These are phyloP conservation scores for Lydus trimaculatus DNA, from an alignment of 2,888 invertebrate species.

Conservation along the genomic window DNA sequence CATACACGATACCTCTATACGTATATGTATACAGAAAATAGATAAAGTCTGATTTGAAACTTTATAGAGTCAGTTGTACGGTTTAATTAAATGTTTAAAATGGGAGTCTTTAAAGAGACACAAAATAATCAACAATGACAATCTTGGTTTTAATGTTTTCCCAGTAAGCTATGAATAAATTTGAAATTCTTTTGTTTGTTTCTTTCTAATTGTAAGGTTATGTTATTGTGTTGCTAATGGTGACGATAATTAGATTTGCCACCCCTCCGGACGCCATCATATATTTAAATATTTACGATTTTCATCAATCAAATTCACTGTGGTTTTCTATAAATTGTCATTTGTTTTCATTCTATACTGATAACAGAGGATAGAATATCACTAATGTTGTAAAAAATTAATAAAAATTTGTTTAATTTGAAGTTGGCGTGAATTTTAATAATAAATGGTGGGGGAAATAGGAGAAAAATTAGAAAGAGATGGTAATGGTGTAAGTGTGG, in stretches of 20 bases:
- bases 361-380: no score
- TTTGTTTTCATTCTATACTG: no score
- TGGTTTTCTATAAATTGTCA: no score
- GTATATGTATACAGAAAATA: not conserved
- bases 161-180: not conserved
- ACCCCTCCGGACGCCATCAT: not conserved
- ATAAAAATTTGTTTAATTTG: no score
- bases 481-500: not conserved
- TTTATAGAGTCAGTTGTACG: not conserved
- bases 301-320: not conserved
- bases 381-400: no score
- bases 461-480: not conserved
- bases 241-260: not conserved
- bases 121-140: not conserved
- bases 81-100: not conserved
- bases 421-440: not conserved
- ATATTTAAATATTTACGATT: no score
- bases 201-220: not conserved
- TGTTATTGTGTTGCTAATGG: not conserved
- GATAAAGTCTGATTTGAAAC: not conserved
- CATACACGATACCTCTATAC: no score
- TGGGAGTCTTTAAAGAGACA: not conserved
- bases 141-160: not conserved
- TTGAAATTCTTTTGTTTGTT: not conserved
- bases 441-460: not conserved